Percentiles rank a stretch among this genome's conserved stretches.
Conservation (phyloP, 2,797 vertebrate genomes). For the Amniataba percoides region DNA sequence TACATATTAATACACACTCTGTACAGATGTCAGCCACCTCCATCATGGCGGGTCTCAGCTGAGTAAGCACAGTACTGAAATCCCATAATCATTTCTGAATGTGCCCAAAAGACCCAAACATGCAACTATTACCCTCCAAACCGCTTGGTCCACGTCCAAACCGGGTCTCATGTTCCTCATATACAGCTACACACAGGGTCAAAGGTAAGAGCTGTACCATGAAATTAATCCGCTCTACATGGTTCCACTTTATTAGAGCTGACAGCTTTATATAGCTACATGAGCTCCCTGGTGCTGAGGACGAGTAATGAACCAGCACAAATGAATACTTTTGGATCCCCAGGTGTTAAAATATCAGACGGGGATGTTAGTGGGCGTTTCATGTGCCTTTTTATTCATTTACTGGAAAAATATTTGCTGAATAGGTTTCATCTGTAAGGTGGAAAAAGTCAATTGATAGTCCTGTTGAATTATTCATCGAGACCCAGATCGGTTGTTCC, state of each 20-base stretch:
- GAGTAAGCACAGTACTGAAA: conserved; percentile 71
- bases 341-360: conserved; percentile 62
- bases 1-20: conserved; percentile 42
- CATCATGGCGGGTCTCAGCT: conserved; percentile 64
- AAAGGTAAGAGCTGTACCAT: conserved; percentile 62
- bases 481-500: conserved; percentile 14
- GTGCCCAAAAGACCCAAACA: conserved; percentile 70
- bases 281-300: conserved; percentile 53
- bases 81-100: conserved; percentile 77
- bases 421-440: conserved; percentile 18
- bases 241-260: conserved; percentile 71
- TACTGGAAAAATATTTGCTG: conserved; percentile 1
- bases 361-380: conserved; percentile 28
- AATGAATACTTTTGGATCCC: conserved; percentile 43
- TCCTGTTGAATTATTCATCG: conserved; percentile 57
- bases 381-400: conserved; percentile 17
- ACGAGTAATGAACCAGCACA: conserved; percentile 57
- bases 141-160: conserved; percentile 68
- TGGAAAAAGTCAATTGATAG: conserved; percentile 61
- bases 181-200: conserved; percentile 59
- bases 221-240: conserved; percentile 72
- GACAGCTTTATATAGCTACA: conserved; percentile 66
- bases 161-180: conserved; percentile 66
- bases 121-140: conserved; percentile 62
- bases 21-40: conserved; percentile 56